Conservation (phyloP, 2,888 invertebrate genomes). For the Tridacna gigas region DNA sequence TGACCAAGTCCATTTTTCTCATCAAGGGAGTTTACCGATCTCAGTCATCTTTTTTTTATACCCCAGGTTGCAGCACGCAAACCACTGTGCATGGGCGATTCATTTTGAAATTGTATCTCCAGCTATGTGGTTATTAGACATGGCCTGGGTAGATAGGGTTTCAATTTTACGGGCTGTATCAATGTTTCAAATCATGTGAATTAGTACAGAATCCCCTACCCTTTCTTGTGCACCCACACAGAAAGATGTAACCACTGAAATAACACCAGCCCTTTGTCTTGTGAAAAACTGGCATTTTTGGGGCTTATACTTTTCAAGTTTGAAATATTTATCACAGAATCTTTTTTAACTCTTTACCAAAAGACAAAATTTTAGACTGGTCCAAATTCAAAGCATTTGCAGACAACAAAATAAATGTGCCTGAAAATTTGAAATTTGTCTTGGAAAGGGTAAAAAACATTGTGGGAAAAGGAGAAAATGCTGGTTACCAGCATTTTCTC, state of each 20-base stretch:
- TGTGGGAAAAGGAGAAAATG: too few relatives aligned
- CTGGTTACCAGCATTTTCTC: too few relatives aligned
- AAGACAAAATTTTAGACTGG: too few relatives aligned
- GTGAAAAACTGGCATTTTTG: too few relatives aligned
- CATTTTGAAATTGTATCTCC: conserved; percentile 35
- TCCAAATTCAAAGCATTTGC: too few relatives aligned
- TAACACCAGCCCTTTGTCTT: neutral
- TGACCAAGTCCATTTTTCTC: too few relatives aligned
- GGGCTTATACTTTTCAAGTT: too few relatives aligned
- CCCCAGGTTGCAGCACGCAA: conserved; percentile 7
- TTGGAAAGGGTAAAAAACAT: too few relatives aligned
- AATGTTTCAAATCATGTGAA: conserved; percentile 21
- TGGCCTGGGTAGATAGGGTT: conserved; percentile 11
- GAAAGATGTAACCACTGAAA: conserved; percentile 11
- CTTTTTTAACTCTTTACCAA: too few relatives aligned
- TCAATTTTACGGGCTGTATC: conserved; percentile 20
- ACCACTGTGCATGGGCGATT: conserved; percentile 20
- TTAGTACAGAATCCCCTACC: conserved; percentile 15
- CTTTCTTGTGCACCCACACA: conserved; percentile 2
- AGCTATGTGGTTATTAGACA: conserved; percentile 33
- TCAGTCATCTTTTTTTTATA: neutral
- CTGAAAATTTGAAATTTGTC: too few relatives aligned
- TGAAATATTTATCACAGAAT: too few relatives aligned
- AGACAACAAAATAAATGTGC: too few relatives aligned
- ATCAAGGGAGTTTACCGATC: neutral